Base-by-base conservation (phyloP, 2,797 vertebrate species). In the Siniperca obscura region DNA sequence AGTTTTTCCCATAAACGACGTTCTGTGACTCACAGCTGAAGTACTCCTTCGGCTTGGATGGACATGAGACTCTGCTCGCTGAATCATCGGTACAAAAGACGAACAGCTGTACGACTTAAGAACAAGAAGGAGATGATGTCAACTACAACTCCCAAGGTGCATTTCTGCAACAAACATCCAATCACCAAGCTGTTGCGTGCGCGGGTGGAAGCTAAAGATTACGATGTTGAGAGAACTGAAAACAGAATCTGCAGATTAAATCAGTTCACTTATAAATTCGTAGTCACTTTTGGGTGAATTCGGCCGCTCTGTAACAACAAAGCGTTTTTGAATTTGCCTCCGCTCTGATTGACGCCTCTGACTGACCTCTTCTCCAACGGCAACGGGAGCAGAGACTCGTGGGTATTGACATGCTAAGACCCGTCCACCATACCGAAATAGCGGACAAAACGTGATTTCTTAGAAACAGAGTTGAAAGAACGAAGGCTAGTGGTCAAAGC, bases 351-450 rank as follows among this genome's bases (percentile, higher is more conserved):
- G 1, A 3, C 1, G 6, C 76, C 34, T 52, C 21, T 40, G 22
- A 50, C 46, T 16, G 14, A 22, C 3, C 76, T 57, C 21, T 21
- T 62, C 30, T 74, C 48, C 56, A 30, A 78, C 74, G 19, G 55
- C 46, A 73, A 30, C 22, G 4, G 27, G 17, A 7, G 46, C 74
- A 21, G 22, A 73, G 27, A 56, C 64, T 73, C 38, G 48, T 82
- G 69, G 48, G 56, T 56, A 5, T 4, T 40, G 25, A 17, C 57
- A 16, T 42, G 42, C 6, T 59, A 38, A 19, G 21, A 78, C 36
- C 17, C 13, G 0, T 38, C 74, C 17, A 7, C 11, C 40, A 42
- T 42, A 9, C 38, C 38, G 38, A 36, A 36, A 5, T 5, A 36
- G 5, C 7, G 5, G 38, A 10, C 9, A 40, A 40, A 40, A 40